Conservation (phyloP, 2,797 vertebrate species). For the Oreochromis grahami region DNA sequence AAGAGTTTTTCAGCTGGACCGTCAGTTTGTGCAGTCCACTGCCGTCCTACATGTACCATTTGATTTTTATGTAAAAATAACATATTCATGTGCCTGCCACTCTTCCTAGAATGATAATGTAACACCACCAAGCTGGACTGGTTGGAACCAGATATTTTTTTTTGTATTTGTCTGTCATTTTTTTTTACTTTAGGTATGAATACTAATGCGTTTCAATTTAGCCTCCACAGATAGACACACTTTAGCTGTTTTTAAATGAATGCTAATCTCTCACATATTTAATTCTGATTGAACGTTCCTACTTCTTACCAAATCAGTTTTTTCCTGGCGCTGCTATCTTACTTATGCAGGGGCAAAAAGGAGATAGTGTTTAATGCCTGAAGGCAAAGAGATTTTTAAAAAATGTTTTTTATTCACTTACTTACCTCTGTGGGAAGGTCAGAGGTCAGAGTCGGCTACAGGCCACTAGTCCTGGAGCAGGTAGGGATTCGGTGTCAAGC, state of each 20-base stretch:
- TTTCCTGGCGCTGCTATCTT: conserved; percentile 6
- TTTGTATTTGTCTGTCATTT: neutral
- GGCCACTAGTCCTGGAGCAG: conserved; percentile 19
- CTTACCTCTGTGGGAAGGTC: conserved; percentile 13
- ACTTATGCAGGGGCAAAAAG: neutral
- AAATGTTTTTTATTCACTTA: neutral
- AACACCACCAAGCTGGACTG: neutral
- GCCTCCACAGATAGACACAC: neutral
- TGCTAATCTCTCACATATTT: conserved; percentile 1
- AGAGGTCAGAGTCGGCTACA: conserved; percentile 22
- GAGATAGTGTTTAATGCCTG: neutral
- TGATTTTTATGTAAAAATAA: neutral
- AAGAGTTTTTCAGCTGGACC: neutral
- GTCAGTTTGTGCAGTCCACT: neutral
- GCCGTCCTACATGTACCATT: neutral
- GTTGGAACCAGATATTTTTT: neutral
- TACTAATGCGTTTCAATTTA: neutral
- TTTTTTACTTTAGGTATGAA: conserved; percentile 8
- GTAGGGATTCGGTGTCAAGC: conserved; percentile 19
- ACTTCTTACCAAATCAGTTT: neutral
- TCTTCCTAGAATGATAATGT: neutral
- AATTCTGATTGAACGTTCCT: neutral
- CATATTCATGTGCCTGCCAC: neutral
- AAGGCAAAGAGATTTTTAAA: neutral
- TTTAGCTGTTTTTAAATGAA: neutral